Conservation (phyloP, 2,797 vertebrate species). For the Acanthornis magna region DNA sequence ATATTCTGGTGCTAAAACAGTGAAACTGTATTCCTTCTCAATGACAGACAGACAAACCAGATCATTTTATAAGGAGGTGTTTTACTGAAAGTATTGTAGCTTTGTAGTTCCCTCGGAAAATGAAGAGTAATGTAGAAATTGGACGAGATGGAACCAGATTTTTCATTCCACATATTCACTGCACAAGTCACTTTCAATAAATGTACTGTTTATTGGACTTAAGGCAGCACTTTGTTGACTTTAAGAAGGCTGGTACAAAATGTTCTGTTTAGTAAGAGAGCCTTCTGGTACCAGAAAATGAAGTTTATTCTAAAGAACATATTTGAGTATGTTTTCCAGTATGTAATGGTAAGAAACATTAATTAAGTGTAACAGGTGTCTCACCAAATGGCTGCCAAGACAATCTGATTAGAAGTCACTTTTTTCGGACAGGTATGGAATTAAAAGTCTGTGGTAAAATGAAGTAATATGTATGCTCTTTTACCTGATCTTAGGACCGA, state of each 20-base stretch:
- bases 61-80: conserved; percentile 69
- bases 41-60: conserved; percentile 64
- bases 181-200: conserved; percentile 68
- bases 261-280: conserved; percentile 22
- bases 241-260: conserved; percentile 37
- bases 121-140: conserved; percentile 73
- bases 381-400: background rate
- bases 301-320: conserved; percentile 7
- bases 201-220: conserved; percentile 60
- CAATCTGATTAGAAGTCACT: background rate
- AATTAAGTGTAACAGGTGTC: background rate
- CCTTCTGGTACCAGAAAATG: background rate
- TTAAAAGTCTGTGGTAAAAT: background rate
- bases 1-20: conserved; percentile 56
- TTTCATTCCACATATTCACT: conserved; percentile 72
- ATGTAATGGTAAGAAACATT: background rate
- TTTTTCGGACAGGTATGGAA: background rate
- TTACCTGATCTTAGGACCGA: background rate
- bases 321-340: background rate
- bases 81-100: conserved; percentile 59
- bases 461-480: background rate
- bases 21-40: conserved; percentile 61
- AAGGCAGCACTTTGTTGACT: conserved; percentile 55
- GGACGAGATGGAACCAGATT: conserved; percentile 69
- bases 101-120: conserved; percentile 67